Evolutionary conservation across 2,797 vertebrate genomes (phyloP).

Genomic region (Melanogrammus aeglefinus): DNA sequence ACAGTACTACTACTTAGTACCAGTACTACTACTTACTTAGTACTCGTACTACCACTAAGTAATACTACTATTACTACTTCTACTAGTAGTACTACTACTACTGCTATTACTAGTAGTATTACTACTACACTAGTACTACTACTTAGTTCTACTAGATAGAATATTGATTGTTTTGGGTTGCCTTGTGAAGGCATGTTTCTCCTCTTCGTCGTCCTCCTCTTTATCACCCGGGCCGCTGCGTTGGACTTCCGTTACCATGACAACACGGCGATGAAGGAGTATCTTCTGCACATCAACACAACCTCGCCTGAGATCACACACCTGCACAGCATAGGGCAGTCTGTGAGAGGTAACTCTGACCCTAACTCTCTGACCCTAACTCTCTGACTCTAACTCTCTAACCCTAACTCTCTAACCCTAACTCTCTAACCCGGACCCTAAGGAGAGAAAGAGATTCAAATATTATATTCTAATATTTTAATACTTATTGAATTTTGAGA

Average conservation of each 20-base stretch:
- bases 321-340: constrained; percentile 68
- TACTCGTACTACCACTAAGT: too few species aligned
- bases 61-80: too few species aligned
- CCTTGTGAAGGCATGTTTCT: constrained; percentile 2
- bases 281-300: constrained; percentile 39
- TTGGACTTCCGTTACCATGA: constrained; percentile 60
- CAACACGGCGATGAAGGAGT: constrained; percentile 54
- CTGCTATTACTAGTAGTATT: too few species aligned
- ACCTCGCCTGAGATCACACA: constrained; percentile 54
- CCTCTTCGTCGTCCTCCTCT: constrained; percentile 20
- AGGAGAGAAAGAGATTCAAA: background rate
- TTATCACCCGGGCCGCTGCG: background rate
- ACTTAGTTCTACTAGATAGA: too few species aligned
- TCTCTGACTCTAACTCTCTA: background rate
- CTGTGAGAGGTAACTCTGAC: constrained; percentile 50
- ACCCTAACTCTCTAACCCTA: constrained; percentile 12
- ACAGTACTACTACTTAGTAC: too few species aligned
- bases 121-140: too few species aligned
- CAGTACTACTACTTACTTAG: too few species aligned
- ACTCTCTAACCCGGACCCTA: too few species aligned
- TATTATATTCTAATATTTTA: too few species aligned
- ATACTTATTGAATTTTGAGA: background rate
- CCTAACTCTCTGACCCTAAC: background rate
- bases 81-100: too few species aligned
- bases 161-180: too few species aligned